Conservation (phyloP, 2,888 invertebrate genomes). For the Cantharis rustica region DNA sequence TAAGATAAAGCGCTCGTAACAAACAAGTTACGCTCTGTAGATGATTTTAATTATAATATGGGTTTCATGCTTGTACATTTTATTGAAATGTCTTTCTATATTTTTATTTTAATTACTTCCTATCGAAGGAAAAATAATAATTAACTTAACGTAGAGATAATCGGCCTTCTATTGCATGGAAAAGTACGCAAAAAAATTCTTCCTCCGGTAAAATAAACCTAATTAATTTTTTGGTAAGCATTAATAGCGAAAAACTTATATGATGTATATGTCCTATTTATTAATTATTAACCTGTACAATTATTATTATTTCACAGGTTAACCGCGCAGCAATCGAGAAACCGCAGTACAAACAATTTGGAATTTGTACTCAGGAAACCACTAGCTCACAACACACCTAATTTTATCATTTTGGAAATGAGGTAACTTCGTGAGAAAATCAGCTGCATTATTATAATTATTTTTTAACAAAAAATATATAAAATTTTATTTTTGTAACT, state of each 20-base stretch:
- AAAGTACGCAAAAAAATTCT: no score
- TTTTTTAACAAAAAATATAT: background rate
- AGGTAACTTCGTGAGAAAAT: background rate
- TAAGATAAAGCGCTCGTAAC: background rate
- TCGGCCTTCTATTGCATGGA: no score
- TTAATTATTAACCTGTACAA: no score
- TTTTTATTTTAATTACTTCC: no score
- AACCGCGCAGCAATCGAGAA: background rate
- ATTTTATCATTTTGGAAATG: background rate
- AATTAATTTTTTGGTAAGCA: no score
- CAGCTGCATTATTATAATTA: background rate
- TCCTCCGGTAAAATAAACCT: no score
- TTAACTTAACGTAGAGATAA: no score
- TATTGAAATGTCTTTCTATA: no score
- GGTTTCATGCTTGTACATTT: background rate
- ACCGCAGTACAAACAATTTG: background rate
- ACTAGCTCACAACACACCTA: background rate
- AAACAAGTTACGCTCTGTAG: background rate
- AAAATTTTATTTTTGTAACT: background rate
- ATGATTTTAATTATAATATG: background rate
- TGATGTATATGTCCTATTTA: background rate
- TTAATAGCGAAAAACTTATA: no score
- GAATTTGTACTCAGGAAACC: background rate
- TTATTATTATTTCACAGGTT: background rate
- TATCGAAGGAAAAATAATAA: no score